Percentiles rank a stretch among this genome's conserved stretches.
Evolutionary conservation across 2,797 vertebrate genomes (phyloP).

Genomic region (Gouania willdenowi): DNA sequence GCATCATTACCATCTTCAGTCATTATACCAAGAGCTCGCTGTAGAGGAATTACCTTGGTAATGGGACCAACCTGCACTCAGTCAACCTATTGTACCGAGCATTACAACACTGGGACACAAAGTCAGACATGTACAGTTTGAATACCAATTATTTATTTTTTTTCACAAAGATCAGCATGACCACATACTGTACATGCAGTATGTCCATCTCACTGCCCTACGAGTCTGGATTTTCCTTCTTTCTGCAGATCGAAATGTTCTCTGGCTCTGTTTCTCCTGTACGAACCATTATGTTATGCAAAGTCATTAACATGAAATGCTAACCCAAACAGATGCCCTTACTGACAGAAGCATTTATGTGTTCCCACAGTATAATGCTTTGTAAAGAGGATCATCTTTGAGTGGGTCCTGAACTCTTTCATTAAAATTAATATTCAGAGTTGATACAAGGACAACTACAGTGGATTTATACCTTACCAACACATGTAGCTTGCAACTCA

Average conservation of each 20-base stretch:
- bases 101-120: slow-evolving; percentile 33
- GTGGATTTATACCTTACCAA: too few species aligned
- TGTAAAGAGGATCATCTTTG: slow-evolving; percentile 1
- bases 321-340: slow-evolving; percentile 19
- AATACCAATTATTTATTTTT: slow-evolving; percentile 29
- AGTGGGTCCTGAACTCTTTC: not conserved
- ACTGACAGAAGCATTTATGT: slow-evolving; percentile 14
- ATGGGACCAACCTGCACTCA: slow-evolving; percentile 75
- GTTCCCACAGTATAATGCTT: slow-evolving; percentile 16
- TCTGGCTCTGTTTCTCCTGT: slow-evolving; percentile 13
- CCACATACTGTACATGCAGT: too few species aligned
- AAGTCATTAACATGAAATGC: slow-evolving; percentile 39
- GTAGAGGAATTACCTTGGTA: slow-evolving; percentile 75
- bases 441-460: too few species aligned
- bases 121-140: slow-evolving; percentile 9
- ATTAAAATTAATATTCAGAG: too few species aligned
- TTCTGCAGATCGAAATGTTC: slow-evolving; percentile 17
- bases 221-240: not conserved
- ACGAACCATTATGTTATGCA: slow-evolving; percentile 21
- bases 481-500: too few species aligned
- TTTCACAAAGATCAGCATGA: too few species aligned
- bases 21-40: slow-evolving; percentile 70
- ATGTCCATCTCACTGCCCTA: slow-evolving; percentile 1
- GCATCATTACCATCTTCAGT: slow-evolving; percentile 77
- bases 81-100: slow-evolving; percentile 43